Evolutionary conservation across 2,797 vertebrate genomes (phyloP).

Genomic region (Anabas testudineus): DNA sequence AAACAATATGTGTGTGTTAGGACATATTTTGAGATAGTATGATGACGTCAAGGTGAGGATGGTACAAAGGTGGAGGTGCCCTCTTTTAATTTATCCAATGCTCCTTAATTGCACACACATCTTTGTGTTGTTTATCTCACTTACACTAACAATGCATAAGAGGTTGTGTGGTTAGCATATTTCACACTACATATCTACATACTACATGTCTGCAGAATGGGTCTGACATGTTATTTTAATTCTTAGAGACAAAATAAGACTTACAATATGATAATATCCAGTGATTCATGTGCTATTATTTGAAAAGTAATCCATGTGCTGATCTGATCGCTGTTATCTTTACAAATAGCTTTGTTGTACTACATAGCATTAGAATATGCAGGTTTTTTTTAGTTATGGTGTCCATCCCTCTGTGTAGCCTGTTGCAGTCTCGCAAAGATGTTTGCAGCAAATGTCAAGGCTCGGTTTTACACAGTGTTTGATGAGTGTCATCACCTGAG

Average conservation of each 20-base stretch:
- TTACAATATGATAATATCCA: background rate
- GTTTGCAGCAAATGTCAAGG: slow-evolving; percentile 44
- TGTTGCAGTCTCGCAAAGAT: slow-evolving; percentile 31
- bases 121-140: background rate
- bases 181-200: background rate
- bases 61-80: background rate
- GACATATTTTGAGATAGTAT: no score
- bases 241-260: background rate
- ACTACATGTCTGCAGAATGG: background rate
- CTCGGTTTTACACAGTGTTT: slow-evolving; percentile 62
- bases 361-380: background rate
- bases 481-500: slow-evolving; percentile 62
- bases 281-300: no score
- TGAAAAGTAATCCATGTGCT: background rate
- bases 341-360: background rate
- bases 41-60: no score
- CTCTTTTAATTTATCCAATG: background rate
- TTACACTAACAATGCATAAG: no score
- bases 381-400: slow-evolving; percentile 23
- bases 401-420: slow-evolving; percentile 8
- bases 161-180: no score
- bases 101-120: background rate
- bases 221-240: slow-evolving; percentile 3
- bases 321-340: background rate
- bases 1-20: no score